phyloP scores from a whole-genome alignment of 2,113 vertebrate species.

The Sarotherodon lohbergeri region DNA sequence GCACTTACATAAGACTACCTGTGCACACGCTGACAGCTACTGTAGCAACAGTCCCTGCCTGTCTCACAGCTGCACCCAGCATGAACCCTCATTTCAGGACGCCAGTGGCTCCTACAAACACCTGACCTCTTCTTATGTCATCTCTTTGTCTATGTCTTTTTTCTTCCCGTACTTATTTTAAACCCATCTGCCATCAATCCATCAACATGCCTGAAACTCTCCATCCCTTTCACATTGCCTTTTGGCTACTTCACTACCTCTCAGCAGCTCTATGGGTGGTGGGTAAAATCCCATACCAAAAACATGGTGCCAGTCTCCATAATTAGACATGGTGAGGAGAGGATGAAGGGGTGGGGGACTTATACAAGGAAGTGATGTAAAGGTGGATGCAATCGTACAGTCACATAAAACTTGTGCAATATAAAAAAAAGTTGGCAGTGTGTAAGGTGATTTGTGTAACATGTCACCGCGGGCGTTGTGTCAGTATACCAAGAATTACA shows the following conservation, averaged over 20 bases:
- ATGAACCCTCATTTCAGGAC: background rate
- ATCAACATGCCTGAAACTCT: background rate
- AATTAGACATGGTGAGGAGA: constrained; percentile 20
- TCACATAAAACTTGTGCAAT: background rate
- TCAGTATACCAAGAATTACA: constrained; percentile 15
- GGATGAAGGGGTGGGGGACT: background rate
- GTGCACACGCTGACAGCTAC: constrained; percentile 10
- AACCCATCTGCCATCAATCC: background rate
- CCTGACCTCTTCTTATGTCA: background rate
- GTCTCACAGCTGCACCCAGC: background rate
- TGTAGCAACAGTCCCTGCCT: background rate
- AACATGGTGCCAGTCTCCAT: constrained; percentile 33
- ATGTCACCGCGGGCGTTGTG: background rate
- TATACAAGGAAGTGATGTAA: background rate
- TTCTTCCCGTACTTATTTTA: background rate
- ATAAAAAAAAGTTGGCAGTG: background rate
- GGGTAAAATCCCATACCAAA: constrained; percentile 37
- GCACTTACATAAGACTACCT: constrained; percentile 57
- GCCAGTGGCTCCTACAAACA: background rate
- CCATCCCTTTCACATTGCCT: background rate
- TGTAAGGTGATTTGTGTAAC: background rate
- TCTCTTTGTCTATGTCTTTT: background rate
- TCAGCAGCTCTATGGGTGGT: background rate
- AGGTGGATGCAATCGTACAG: background rate
- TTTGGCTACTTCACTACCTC: background rate